Evolutionary conservation across 35 echinoderm and acorn worm species (phyloP), one percentile per base, ranked within the genome.

Genomic region (Patiria miniata): DNA sequence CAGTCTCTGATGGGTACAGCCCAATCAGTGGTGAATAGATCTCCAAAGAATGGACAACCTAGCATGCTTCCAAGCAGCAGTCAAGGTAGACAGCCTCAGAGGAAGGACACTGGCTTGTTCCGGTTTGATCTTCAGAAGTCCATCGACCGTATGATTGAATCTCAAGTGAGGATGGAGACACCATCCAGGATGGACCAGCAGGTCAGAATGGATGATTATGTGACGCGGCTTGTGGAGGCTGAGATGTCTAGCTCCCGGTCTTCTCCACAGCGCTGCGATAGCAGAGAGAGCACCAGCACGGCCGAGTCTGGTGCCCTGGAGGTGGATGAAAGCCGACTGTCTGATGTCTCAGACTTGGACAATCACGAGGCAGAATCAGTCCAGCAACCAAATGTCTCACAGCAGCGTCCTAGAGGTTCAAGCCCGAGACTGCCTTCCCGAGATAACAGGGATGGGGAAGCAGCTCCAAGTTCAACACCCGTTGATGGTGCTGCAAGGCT

Each of bases 241-340:
- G 88, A 90, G 8, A 90, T 90, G 88, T 84, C 82, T 40, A 90
- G 68, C 36, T 77, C 88, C 30, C 39, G 81, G 39, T 90, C 88
- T 12, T 65, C 87, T 8, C 88, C 88, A 36, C 88, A 82, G 51
- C 60, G 88, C 1, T 84, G 78, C 40, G 80, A 79, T 26, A 90
- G 88, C 51, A 21, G 88, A 36, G 88, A 90, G 68, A 90, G 88
- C 81, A 90, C 81, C 80, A 84, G 68, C 55, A 84, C 81, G 0
- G 80, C 88, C 0, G 88, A 90, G 79, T 84, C 88, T 22, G 82
- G 51, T 59, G 88, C 15, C n/a, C 39, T 84, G 7, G 59, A 90
- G 18, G 81, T 90, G 7, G 88, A 90, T 37, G 88, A 90, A 36
- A 65, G 57, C 39, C 81, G 81, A 26, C 30, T 68, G 5, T 83